These are phyloP conservation scores for Leptinotarsa tumamoca DNA, from an alignment of 2,888 invertebrate species.

Conservation along the genomic window DNA sequence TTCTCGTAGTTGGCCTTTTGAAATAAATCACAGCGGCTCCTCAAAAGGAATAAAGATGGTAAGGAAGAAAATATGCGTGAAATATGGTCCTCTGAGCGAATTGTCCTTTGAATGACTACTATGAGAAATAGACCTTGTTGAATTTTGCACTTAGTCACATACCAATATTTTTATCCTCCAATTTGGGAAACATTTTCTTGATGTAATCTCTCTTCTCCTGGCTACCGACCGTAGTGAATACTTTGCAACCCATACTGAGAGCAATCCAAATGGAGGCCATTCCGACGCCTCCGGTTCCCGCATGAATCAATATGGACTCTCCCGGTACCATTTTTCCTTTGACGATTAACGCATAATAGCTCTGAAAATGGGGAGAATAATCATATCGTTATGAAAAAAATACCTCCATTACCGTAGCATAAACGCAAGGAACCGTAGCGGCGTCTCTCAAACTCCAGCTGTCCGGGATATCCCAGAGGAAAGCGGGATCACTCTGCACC, in stretches of 20 bases:
- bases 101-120: too few species aligned
- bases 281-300: constrained; percentile 84
- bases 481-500: constrained; percentile 66
- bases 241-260: constrained; percentile 83
- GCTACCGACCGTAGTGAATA: constrained; percentile 90
- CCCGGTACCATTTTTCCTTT: constrained; percentile 46
- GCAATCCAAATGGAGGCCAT: constrained; percentile 94
- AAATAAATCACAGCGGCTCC: too few species aligned
- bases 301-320: constrained; percentile 57
- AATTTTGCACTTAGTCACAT: not conserved
- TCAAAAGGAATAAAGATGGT: too few species aligned
- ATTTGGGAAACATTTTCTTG: constrained; percentile 82
- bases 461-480: constrained; percentile 69
- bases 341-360: constrained; percentile 50
- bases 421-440: constrained; percentile 75
- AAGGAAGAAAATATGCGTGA: too few species aligned
- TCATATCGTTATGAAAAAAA: not conserved
- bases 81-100: too few species aligned
- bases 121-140: too few species aligned
- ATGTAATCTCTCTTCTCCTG: constrained; percentile 86
- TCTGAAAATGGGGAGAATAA: constrained; percentile 37
- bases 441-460: constrained; percentile 75
- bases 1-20: too few species aligned
- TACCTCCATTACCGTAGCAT: constrained; percentile 68
- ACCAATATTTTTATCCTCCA: constrained; percentile 80